These are phyloP conservation scores for Apolygus lucorum DNA, from an alignment of 1,140 invertebrate genomes.

Conservation along the genomic window DNA sequence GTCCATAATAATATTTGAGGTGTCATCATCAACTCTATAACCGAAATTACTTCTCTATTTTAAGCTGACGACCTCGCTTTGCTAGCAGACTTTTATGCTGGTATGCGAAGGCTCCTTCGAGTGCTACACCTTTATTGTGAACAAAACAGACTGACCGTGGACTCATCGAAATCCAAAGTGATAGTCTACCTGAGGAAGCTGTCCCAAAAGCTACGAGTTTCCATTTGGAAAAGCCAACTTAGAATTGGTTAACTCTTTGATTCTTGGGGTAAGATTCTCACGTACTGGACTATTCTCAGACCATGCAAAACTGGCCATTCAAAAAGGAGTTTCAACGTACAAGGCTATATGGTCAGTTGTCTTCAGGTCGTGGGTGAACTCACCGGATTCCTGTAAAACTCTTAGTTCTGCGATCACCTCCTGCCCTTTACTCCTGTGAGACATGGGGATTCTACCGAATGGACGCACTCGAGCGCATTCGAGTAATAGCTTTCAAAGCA, in stretches of 20 bases:
- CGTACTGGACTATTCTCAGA: neutral
- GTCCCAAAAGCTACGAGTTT: neutral
- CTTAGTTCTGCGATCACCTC: neutral
- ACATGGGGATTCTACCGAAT: neutral
- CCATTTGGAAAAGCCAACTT: neutral
- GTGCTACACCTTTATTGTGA: conserved; percentile 24
- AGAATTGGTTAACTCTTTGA: neutral
- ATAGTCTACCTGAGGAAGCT: conserved; percentile 22
- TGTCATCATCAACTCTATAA: neutral
- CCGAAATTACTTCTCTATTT: conserved; percentile 25
- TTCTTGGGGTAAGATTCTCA: neutral
- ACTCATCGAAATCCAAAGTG: conserved; percentile 27
- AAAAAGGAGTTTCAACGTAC: neutral
- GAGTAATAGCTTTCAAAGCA: neutral
- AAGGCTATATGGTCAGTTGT: neutral
- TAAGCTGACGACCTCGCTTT: conserved; percentile 32
- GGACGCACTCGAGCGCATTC: neutral
- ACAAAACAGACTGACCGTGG: conserved; percentile 20
- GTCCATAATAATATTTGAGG: neutral
- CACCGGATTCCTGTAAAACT: neutral
- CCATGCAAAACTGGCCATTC: neutral
- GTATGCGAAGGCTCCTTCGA: conserved; percentile 21
- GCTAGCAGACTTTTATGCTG: conserved; percentile 18
- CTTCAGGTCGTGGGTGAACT: neutral
- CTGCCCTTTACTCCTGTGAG: neutral